Evolutionary conservation across 2,113 vertebrate species (phyloP), one percentile per base, ranked within the genome.

Genomic region (Toxostoma redivivum): DNA sequence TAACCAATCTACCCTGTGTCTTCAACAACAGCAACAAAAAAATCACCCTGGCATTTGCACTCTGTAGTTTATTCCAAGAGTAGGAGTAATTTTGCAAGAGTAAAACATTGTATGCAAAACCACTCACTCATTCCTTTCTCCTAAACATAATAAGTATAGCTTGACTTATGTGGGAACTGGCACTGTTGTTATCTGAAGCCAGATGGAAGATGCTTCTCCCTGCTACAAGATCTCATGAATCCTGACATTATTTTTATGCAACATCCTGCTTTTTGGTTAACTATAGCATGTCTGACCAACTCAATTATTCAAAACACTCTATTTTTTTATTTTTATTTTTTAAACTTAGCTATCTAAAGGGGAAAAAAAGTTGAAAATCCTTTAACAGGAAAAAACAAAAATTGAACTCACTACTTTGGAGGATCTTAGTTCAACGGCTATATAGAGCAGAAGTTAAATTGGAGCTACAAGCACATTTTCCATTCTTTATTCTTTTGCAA

Each of bases 31-130:
- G 79, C 85, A 97, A 96, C 72, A 92, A 93, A 95, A 97, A 98
- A 97, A 97, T 92, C 92, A 96, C 90, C 72, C 91, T 95, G 96
- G 92, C 96, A 95, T 96, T 97, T 98, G 96, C 96, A 96, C 96
- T 97, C 93, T 19, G 56, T 58, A 92, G 95, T 92, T 97, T 97
- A 95, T 92, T 96, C 91, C 72, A 64, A 94, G 72, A 95, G 69
- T 40, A 74, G 45, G 54, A 95, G 92, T 93, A 97, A 97, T 97
- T 97, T 95, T 92, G 95, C 96, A 97, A 96, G 92, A 94, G 94
- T 92, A 96, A 95, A 97, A 97, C 86, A 93, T 23, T 25, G 31
- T 93, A 95, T 93, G 91, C 94, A 98, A 98, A 98, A 98, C 94
- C 98, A 97, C 97, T 94, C 82, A 19, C 58, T 95, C 74, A 58